A percentile compares a stretch with the other conserved stretches of the same genome.
These are phyloP conservation scores for Solen grandis DNA, from an alignment of 1,140 invertebrate genomes.

Conservation along the genomic window DNA sequence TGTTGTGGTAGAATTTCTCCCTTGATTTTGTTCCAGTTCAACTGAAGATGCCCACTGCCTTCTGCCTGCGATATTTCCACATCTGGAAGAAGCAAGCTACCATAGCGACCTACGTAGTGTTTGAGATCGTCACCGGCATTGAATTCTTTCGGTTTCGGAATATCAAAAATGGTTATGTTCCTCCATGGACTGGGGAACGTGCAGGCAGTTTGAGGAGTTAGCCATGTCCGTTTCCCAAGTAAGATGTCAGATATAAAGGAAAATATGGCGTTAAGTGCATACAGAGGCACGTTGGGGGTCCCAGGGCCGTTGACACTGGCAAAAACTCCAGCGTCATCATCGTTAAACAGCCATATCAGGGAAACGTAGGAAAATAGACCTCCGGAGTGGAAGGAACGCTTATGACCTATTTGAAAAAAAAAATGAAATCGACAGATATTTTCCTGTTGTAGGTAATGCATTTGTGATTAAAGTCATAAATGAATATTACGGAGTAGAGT, in stretches of 20 bases:
- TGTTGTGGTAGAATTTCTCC: slow-evolving; percentile 26
- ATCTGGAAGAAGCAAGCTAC: slow-evolving; percentile 36
- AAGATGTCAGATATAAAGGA: slow-evolving; percentile 33
- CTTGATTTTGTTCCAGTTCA: slow-evolving; percentile 24
- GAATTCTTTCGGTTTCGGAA: background rate
- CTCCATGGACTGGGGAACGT: too few species aligned
- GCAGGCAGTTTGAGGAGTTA: slow-evolving; percentile 25
- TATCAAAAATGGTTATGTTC: background rate
- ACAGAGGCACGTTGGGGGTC: background rate
- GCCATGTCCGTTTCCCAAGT: slow-evolving; percentile 22
- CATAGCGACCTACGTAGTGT: slow-evolving; percentile 32
- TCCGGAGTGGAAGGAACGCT: slow-evolving; percentile 46
- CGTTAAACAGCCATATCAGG: slow-evolving; percentile 39
- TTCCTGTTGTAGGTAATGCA: too few species aligned
- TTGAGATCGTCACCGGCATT: slow-evolving; percentile 11
- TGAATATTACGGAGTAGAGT: too few species aligned
- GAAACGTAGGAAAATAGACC: slow-evolving; percentile 41
- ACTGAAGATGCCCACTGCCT: background rate
- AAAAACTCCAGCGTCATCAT: slow-evolving; percentile 26
- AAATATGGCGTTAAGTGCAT: slow-evolving; percentile 21
- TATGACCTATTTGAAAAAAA: too few species aligned
- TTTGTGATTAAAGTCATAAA: too few species aligned
- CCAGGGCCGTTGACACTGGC: slow-evolving; percentile 43
- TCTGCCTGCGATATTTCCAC: background rate
- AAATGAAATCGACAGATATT: too few species aligned